A percentile compares a stretch with the other conserved stretches of the same genome.
phyloP scores from a whole-genome alignment of 2,888 invertebrate genomes.

The Lepidocyrtoides sp. region DNA sequence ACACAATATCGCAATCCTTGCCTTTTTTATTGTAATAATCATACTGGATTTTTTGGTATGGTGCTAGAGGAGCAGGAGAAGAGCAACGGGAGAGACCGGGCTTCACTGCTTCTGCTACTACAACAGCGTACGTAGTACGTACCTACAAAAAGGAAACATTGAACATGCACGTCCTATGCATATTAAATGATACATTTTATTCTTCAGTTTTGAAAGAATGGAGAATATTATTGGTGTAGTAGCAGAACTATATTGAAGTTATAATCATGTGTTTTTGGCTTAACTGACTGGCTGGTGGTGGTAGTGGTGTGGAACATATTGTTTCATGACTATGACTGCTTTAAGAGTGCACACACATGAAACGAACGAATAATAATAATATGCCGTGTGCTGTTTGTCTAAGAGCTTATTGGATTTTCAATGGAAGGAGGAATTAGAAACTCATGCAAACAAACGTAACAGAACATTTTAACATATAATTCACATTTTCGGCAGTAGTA shows the following conservation, averaged over 20 bases:
- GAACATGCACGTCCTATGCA: slow-evolving; percentile 7
- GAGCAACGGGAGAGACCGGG: background rate
- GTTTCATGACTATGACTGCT: too few relatives aligned
- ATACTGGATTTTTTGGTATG: too few relatives aligned
- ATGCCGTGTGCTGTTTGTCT: background rate
- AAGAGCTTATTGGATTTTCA: slow-evolving; percentile 37
- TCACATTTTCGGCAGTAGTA: background rate
- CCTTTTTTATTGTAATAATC: too few relatives aligned
- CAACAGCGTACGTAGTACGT: too few relatives aligned
- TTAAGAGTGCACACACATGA: background rate
- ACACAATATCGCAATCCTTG: background rate
- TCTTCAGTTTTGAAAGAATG: background rate
- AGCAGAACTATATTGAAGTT: background rate
- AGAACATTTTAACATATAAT: slow-evolving; percentile 24
- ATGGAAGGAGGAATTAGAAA: slow-evolving; percentile 23
- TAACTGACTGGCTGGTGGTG: background rate
- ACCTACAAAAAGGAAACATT: background rate
- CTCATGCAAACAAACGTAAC: slow-evolving; percentile 29
- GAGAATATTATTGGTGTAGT: background rate
- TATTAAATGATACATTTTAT: slow-evolving; percentile 18
- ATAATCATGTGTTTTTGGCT: background rate
- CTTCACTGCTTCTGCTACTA: background rate
- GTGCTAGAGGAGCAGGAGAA: too few relatives aligned
- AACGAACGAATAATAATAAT: slow-evolving; percentile 5
- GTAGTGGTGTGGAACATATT: too few relatives aligned